Conservation (phyloP, 1,140 invertebrate genomes). For the Lepidurus packardi region DNA sequence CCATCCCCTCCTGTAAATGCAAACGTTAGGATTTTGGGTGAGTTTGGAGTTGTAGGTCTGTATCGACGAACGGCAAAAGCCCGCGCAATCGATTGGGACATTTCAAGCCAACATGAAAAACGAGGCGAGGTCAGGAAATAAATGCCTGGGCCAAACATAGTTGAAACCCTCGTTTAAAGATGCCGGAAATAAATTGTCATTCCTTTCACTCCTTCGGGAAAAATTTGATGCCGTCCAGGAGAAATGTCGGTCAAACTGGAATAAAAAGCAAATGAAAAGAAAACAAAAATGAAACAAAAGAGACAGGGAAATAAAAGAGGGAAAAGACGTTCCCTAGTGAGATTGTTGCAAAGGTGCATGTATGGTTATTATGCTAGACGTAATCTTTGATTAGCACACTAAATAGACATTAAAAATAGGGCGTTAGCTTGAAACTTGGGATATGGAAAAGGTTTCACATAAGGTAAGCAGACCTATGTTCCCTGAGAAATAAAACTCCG, state of each 20-base stretch:
- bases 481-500: neutral
- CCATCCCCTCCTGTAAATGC: neutral
- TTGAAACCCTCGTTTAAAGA: constrained; percentile 15
- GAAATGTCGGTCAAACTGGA: neutral
- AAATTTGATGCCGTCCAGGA: neutral
- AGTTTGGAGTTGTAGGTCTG: neutral
- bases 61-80: constrained; percentile 1
- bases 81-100: neutral
- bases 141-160: constrained; percentile 21
- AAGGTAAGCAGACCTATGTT: neutral
- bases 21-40: constrained; percentile 1
- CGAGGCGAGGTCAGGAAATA: neutral
- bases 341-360: neutral
- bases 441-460: neutral
- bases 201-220: neutral
- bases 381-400: constrained; percentile 18
- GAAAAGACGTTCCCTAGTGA: neutral
- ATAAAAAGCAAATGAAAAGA: neutral
- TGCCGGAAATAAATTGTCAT: neutral
- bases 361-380: neutral
- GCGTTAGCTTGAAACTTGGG: neutral
- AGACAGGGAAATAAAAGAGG: neutral
- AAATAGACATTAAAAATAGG: constrained; percentile 6
- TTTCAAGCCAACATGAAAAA: constrained; percentile 5
- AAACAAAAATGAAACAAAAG: neutral